Evolutionary conservation across 2,888 invertebrate genomes (phyloP).

Genomic region (Hydropsyche betteni): DNA sequence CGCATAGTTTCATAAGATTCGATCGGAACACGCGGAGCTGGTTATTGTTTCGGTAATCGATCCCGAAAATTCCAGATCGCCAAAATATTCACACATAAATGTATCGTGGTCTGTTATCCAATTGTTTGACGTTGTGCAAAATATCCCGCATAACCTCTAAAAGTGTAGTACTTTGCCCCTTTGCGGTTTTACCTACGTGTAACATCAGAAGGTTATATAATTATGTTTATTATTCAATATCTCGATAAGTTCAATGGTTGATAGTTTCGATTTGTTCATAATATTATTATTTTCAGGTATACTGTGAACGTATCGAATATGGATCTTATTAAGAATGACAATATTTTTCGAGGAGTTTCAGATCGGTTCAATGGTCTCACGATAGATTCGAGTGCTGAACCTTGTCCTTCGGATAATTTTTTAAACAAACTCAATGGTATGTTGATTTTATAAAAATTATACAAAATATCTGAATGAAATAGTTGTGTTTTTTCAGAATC

Average conservation of each 20-base stretch:
- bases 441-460: constrained; percentile 49
- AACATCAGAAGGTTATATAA: not conserved
- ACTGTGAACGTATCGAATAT: not conserved
- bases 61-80: too few species aligned
- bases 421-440: constrained; percentile 68
- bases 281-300: constrained; percentile 1
- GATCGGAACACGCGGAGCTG: too few species aligned
- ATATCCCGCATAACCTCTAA: constrained; percentile 18
- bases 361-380: constrained; percentile 80
- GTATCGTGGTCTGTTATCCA: not conserved
- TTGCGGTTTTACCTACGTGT: not conserved
- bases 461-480: not conserved
- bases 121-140: not conserved
- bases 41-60: too few species aligned
- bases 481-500: constrained; percentile 68
- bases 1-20: too few species aligned
- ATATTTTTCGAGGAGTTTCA: constrained; percentile 61
- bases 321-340: not conserved
- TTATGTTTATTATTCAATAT: not conserved
- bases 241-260: not conserved
- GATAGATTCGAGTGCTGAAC: constrained; percentile 71
- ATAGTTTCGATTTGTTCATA: not conserved
- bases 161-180: constrained; percentile 11
- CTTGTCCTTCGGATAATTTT: constrained; percentile 66
- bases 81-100: not conserved